Evolutionary conservation across 2,888 invertebrate species (phyloP), one percentile per base, ranked within the genome.

Genomic region (Idaea dimidiata): DNA sequence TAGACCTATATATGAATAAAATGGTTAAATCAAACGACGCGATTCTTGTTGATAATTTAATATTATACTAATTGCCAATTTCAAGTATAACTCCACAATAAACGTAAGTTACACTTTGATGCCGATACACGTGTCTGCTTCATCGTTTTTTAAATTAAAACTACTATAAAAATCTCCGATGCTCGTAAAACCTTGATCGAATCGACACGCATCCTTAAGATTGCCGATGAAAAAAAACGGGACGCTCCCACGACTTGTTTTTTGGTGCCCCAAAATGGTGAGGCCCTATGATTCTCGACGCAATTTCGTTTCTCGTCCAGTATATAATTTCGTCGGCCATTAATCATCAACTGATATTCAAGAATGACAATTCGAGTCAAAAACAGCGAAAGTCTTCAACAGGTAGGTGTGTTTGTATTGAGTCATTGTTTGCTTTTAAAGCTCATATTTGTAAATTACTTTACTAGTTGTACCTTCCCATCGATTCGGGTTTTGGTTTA

Each of bases 291-390:
- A 76, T 78, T 80, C 77, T 69, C 68, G 75, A 75, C 81, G 81
- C 86, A 88, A 88, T 90, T 89, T 87, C 74, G 81, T 81, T 77
- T 70, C 68, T 75, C 80, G 74, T 77, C 80, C 82, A 88, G 87
- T 84, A 81, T 89, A 83, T 90, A 90, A 91, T 90, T 90, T 90
- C 75, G 80, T 76, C 72, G 62, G 71, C 75, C 86, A 89, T 91
- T 86, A 88, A 90, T 89, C 89, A 87, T 87, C 68, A 60, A 65
- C 74, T 68, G 78, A 77, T 78, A 83, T 82, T 78, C 74, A 76
- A 83, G 82, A 86, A 86, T 87, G 89, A 89, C 89, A 88, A 83
- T 80, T 69, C 76, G 72, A 71, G 67, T 59, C 66, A 59, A 69
- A 71, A 71, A 70, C 69, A 80, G 85, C 80, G 83, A 84, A 83